phyloP scores from a whole-genome alignment of 2,888 invertebrate species.

The Omphaloscelis lunosa region DNA sequence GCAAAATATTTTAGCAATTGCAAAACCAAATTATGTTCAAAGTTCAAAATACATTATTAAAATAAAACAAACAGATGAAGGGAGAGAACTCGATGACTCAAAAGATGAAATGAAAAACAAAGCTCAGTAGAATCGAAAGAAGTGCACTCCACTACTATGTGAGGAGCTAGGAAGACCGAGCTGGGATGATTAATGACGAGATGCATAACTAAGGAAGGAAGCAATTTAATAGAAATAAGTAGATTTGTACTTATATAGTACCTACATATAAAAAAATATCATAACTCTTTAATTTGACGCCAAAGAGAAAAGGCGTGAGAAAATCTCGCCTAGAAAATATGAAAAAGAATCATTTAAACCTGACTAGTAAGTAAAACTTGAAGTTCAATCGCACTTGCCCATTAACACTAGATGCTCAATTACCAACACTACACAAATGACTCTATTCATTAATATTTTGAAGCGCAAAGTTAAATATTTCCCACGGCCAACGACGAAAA shows the following conservation, averaged over 20 bases:
- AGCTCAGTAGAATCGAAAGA: no score
- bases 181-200: background rate
- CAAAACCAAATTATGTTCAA: no score
- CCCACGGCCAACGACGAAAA: slow-evolving; percentile 77
- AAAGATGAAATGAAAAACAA: no score
- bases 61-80: no score
- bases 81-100: no score
- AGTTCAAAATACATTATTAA: no score
- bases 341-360: slow-evolving; percentile 43
- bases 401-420: slow-evolving; percentile 68
- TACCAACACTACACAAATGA: slow-evolving; percentile 71
- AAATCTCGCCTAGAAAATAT: slow-evolving; percentile 13
- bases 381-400: slow-evolving; percentile 55
- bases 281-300: background rate
- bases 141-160: no score
- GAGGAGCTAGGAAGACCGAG: no score
- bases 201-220: background rate
- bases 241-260: background rate
- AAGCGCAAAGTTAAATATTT: slow-evolving; percentile 73
- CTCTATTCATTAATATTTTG: slow-evolving; percentile 71
- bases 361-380: slow-evolving; percentile 45
- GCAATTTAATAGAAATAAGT: background rate
- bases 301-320: slow-evolving; percentile 44
- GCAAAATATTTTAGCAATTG: no score
- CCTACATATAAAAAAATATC: background rate